Evolutionary conservation across 2,113 vertebrate genomes (phyloP).

Genomic region (Brachypodius melanocephalos): DNA sequence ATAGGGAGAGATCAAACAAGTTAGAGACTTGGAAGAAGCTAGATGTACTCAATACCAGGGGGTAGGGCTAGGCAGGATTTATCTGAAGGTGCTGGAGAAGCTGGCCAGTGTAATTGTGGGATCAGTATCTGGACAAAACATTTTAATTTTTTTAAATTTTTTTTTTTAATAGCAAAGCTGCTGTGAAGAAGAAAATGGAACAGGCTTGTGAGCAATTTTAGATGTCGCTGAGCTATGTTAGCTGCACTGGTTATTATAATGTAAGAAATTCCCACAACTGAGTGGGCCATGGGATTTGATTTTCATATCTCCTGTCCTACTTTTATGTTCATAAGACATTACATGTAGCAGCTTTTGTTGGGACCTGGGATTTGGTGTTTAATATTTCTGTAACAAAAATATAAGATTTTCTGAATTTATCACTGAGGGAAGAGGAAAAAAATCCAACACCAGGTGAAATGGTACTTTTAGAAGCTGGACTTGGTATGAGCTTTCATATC

Average conservation of each 20-base stretch:
- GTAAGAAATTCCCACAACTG: constrained; percentile 4
- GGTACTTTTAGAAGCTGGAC: neutral
- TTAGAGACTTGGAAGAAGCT: neutral
- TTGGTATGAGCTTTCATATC: neutral
- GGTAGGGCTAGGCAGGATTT: neutral
- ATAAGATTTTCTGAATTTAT: neutral
- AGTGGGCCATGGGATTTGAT: neutral
- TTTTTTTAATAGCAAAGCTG: neutral
- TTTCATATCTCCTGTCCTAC: constrained; percentile 25
- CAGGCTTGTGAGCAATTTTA: neutral
- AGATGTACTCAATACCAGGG: neutral
- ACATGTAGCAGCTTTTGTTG: neutral
- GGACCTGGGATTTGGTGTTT: neutral
- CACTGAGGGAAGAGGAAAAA: neutral
- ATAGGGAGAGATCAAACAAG: neutral
- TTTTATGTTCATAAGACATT: neutral
- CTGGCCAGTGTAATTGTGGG: neutral
- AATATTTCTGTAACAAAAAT: neutral
- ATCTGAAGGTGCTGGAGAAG: neutral
- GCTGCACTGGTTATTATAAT: neutral
- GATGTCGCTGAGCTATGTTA: neutral
- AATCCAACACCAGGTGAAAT: neutral
- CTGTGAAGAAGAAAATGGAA: neutral
- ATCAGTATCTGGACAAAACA: neutral
- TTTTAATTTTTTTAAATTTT: neutral